Base-by-base conservation (phyloP, 2,113 vertebrate species). In the Microcebus lehilahytsara region DNA sequence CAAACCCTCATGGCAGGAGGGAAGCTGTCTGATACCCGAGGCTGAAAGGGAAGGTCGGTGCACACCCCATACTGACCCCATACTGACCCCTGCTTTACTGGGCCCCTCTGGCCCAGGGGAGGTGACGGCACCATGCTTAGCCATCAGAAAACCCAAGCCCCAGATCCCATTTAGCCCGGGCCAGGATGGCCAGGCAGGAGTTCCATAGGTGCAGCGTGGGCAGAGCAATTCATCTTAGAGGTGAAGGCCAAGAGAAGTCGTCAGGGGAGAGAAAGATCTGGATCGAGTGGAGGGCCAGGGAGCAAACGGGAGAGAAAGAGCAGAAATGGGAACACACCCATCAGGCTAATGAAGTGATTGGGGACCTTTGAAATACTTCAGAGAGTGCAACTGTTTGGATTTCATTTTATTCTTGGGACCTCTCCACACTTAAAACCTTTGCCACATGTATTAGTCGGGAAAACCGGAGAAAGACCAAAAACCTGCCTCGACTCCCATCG, bases 281-380 rank as follows among this genome's bases (percentile, higher is more conserved):
- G 7, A 5, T 3, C 25, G 30, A 69, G 13, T 6, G 0, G 37
- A 92, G 93, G 96, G 81, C 13, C 30, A 92, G 72, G 79, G 58
- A 96, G 71, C 53, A 72, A 77, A 86, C 5, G 60, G 90, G 56
- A 56, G 60, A 94, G 67, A 84, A 91, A 97, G 9, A 84, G 93
- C 77, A 94, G 95, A 74, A 84, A 98, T 97, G 97, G 97, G 98
- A 97, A 98, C 97, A 98, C 80, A 93, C 97, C 88, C 97, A 98
- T 98, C 97, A 93, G 97, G 97, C 96, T 98, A 98, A 98, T 98
- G 98, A 98, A 98, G 97, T 97, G 92, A 98, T 97, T 97, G 94
- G 95, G 85, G 96, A 92, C 89, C 96, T 97, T 97, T 98, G 97
- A 97, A 98, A 98, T 60, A 64, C 85, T 60, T 72, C 17, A n/a